phyloP scores from a whole-genome alignment of 2,888 invertebrate species.

The Brachyptera risi region DNA sequence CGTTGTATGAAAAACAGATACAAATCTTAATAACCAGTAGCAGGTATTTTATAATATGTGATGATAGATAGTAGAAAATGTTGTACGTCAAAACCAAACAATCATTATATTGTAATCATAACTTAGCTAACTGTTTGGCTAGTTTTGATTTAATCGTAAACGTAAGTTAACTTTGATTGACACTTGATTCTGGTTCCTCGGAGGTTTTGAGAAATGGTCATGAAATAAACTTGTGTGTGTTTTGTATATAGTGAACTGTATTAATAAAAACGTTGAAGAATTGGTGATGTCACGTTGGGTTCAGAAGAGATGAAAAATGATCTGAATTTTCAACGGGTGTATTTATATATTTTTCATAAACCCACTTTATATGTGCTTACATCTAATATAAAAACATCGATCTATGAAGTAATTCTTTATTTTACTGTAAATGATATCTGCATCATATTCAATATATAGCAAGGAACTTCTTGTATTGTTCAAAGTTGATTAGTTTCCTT shows the following conservation, averaged over 20 bases:
- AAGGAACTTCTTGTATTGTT: no score
- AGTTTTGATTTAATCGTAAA: no score
- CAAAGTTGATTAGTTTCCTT: no score
- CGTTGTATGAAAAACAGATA: neutral
- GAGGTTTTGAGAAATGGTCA: conserved; percentile 11
- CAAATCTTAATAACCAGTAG: conserved; percentile 12
- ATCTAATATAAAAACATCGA: no score
- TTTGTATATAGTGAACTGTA: neutral
- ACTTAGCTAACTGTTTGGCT: no score
- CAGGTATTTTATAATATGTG: neutral
- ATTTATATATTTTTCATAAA: neutral
- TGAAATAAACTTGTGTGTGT: neutral
- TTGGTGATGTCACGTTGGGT: conserved; percentile 16
- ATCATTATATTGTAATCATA: conserved; percentile 18
- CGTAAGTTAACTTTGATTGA: conserved; percentile 12
- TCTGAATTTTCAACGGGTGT: neutral
- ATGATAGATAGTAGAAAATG: conserved; percentile 2
- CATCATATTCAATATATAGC: no score
- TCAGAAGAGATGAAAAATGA: conserved; percentile 14
- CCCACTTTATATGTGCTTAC: no score
- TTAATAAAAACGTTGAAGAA: conserved; percentile 19
- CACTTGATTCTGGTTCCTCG: neutral
- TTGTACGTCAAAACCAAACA: neutral
- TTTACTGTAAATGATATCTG: no score
- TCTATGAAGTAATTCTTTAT: no score